Percentiles rank a stretch among this genome's conserved stretches.
phyloP scores from a whole-genome alignment of 2,797 vertebrate genomes.

The Lindbergichthys nudifrons region DNA sequence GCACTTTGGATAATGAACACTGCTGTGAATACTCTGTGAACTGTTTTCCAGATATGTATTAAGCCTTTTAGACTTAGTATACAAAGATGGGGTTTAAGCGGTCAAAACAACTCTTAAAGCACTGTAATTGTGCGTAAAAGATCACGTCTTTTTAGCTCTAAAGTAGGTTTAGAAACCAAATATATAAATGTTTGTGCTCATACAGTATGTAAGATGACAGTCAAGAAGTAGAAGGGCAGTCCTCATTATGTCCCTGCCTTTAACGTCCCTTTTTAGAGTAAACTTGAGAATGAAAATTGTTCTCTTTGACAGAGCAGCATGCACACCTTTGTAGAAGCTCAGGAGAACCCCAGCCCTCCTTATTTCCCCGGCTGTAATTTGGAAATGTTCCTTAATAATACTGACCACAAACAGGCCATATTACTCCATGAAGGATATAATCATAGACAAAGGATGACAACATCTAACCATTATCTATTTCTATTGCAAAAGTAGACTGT shows the following conservation, averaged over 20 bases:
- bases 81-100: slow-evolving; percentile 34
- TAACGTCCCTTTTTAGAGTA: slow-evolving; percentile 26
- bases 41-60: slow-evolving; percentile 45
- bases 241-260: slow-evolving; percentile 32
- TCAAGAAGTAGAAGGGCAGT: slow-evolving; percentile 19
- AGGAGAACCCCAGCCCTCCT: slow-evolving; percentile 30
- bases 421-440: slow-evolving; percentile 22
- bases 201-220: slow-evolving; percentile 42
- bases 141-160: slow-evolving; percentile 33
- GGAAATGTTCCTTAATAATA: slow-evolving; percentile 29
- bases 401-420: slow-evolving; percentile 34
- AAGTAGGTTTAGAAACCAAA: slow-evolving; percentile 53
- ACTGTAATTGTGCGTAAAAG: slow-evolving; percentile 41
- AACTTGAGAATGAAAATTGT: slow-evolving; percentile 22
- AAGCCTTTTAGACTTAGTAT: slow-evolving; percentile 61
- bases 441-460: slow-evolving; percentile 1
- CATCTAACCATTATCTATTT: slow-evolving; percentile 4
- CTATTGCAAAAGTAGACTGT: background rate
- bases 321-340: slow-evolving; percentile 21
- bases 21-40: slow-evolving; percentile 55
- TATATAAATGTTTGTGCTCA: slow-evolving; percentile 40
- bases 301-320: slow-evolving; percentile 36
- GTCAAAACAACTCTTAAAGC: slow-evolving; percentile 30
- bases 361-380: slow-evolving; percentile 37
- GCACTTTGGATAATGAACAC: slow-evolving; percentile 65